These are phyloP conservation scores for Popillia japonica DNA, from an alignment of 1,140 invertebrate species.

Conservation along the genomic window DNA sequence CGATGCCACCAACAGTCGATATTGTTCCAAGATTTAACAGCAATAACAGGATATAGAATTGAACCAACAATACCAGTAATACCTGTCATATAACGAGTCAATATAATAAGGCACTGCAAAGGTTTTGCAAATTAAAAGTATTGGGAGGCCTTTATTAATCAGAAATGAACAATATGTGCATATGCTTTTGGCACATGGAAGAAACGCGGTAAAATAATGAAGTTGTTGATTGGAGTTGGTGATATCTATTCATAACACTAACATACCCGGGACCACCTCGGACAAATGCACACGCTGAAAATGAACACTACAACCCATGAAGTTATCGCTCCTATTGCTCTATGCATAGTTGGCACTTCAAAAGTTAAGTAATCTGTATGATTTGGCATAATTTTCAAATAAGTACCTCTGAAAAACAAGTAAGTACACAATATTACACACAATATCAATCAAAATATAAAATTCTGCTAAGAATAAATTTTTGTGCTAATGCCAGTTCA, in stretches of 20 bases:
- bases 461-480: too few relatives aligned
- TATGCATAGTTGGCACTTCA: not conserved
- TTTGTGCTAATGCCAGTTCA: too few relatives aligned
- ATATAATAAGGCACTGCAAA: too few relatives aligned
- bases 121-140: too few relatives aligned
- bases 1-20: not conserved
- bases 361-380: not conserved
- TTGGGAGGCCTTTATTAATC: too few relatives aligned
- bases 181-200: too few relatives aligned
- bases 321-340: not conserved
- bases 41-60: not conserved
- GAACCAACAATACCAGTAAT: not conserved
- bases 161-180: too few relatives aligned
- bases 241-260: not conserved
- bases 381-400: not conserved
- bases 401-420: not conserved
- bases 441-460: too few relatives aligned
- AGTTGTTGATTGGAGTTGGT: too few relatives aligned
- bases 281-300: not conserved
- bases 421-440: too few relatives aligned
- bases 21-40: constrained; percentile 24
- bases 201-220: too few relatives aligned
- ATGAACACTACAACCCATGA: not conserved
- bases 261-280: not conserved
- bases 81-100: not conserved